A percentile compares a stretch with the other conserved stretches of the same genome.
Conservation (phyloP, 2,888 invertebrate genomes). For the Polydrusus tereticollis region DNA sequence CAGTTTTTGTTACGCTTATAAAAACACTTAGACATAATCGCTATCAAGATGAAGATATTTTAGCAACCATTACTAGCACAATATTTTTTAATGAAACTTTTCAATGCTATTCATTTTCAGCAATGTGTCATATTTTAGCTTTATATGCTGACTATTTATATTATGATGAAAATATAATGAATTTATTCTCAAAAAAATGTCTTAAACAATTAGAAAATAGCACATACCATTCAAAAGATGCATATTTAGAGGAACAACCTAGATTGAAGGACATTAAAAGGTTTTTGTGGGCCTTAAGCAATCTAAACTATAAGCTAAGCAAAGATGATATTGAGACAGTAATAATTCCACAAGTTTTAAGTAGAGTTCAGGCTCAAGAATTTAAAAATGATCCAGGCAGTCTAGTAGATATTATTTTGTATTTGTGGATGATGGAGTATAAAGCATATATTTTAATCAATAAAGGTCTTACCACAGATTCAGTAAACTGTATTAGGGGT, state of each 20-base stretch:
- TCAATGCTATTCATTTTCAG: slow-evolving; percentile 62
- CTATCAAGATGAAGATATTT: slow-evolving; percentile 62
- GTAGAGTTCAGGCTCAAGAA: slow-evolving; percentile 56
- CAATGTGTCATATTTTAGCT: slow-evolving; percentile 65
- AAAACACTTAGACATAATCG: slow-evolving; percentile 66
- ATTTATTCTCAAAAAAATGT: slow-evolving; percentile 58
- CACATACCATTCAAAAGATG: slow-evolving; percentile 48
- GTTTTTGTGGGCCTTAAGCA: slow-evolving; percentile 66
- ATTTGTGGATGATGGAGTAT: slow-evolving; percentile 66
- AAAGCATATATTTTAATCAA: slow-evolving; percentile 60
- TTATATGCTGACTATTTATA: slow-evolving; percentile 65
- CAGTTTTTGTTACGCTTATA: slow-evolving; percentile 64
- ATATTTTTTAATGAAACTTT: slow-evolving; percentile 64
- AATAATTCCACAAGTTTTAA: slow-evolving; percentile 59
- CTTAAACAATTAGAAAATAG: slow-evolving; percentile 57
- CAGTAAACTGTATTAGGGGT: slow-evolving; percentile 52
- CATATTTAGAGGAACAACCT: slow-evolving; percentile 54
- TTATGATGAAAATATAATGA: slow-evolving; percentile 61
- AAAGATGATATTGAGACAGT: slow-evolving; percentile 56
- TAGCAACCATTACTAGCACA: slow-evolving; percentile 62
- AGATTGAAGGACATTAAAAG: slow-evolving; percentile 67
- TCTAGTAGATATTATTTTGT: slow-evolving; percentile 63
- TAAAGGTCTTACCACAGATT: slow-evolving; percentile 54
- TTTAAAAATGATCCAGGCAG: slow-evolving; percentile 56
- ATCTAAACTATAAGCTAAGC: slow-evolving; percentile 58